Evolutionary conservation across 1,140 invertebrate species (phyloP).

Genomic region (Trissolcus basalis): DNA sequence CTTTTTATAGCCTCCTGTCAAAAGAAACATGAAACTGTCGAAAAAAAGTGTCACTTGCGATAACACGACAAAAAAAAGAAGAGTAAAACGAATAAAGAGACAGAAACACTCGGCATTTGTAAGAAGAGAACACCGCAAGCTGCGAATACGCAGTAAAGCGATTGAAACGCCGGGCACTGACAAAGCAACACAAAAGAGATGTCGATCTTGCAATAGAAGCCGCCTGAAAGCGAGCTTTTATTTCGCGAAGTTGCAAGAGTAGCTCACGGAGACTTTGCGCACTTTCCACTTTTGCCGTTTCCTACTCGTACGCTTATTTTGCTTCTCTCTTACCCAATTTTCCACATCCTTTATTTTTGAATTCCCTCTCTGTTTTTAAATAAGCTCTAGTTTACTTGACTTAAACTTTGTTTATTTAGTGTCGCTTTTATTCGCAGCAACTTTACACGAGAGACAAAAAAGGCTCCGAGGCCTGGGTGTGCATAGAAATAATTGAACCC

Average conservation of each 20-base stretch:
- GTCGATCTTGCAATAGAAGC: slow-evolving; percentile 71
- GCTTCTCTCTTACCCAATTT: neutral
- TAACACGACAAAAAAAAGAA: slow-evolving; percentile 26
- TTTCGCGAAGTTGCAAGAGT: slow-evolving; percentile 71
- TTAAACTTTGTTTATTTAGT: slow-evolving; percentile 58
- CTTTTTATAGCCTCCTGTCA: no score
- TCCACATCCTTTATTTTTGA: slow-evolving; percentile 43
- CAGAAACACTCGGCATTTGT: slow-evolving; percentile 45
- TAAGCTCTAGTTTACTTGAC: slow-evolving; percentile 42
- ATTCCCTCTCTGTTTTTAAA: slow-evolving; percentile 33
- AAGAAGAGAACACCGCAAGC: slow-evolving; percentile 53
- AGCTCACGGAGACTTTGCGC: slow-evolving; percentile 61
- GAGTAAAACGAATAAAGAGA: slow-evolving; percentile 30
- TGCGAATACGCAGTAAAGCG: slow-evolving; percentile 65
- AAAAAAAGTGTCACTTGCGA: slow-evolving; percentile 48
- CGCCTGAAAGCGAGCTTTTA: slow-evolving; percentile 72
- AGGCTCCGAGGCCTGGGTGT: slow-evolving; percentile 39
- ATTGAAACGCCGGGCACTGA: slow-evolving; percentile 67
- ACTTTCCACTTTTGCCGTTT: slow-evolving; percentile 48
- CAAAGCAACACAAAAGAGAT: slow-evolving; percentile 69
- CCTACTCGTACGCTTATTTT: slow-evolving; percentile 22
- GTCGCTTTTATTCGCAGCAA: slow-evolving; percentile 47
- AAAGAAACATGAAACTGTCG: no score
- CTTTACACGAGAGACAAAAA: slow-evolving; percentile 52
- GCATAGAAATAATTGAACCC: no score